phyloP scores from a whole-genome alignment of 2,888 invertebrate species.

The Abrostola tripartita region DNA sequence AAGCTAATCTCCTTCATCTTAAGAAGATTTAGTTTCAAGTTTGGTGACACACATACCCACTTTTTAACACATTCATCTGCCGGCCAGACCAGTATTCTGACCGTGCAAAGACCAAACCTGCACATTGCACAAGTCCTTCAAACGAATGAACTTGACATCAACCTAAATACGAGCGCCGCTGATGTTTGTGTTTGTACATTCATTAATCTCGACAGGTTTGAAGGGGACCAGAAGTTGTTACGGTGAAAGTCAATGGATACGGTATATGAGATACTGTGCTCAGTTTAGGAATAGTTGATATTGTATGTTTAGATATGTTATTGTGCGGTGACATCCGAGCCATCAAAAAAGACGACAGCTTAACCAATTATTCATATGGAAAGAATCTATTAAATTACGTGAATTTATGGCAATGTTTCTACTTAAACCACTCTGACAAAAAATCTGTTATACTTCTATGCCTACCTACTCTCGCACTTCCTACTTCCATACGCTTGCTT shows the following conservation, averaged over 20 bases:
- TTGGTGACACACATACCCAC: not conserved
- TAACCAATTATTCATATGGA: no score
- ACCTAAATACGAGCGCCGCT: conserved; percentile 68
- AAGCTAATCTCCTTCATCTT: no score
- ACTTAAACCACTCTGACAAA: no score
- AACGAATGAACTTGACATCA: conserved; percentile 82
- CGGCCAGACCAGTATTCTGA: conserved; percentile 1
- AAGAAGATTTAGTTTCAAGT: not conserved
- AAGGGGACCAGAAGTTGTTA: conserved; percentile 43
- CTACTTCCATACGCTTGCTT: no score
- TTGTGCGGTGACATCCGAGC: no score
- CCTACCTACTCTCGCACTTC: no score
- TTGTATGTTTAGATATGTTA: not conserved
- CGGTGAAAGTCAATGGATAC: conserved; percentile 69
- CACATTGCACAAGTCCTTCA: conserved; percentile 51
- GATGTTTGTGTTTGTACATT: conserved; percentile 66
- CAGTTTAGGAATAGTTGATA: not conserved
- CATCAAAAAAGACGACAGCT: no score
- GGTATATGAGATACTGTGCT: conserved; percentile 48
- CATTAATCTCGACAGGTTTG: conserved; percentile 65
- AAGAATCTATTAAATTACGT: no score
- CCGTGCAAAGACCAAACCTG: conserved; percentile 14
- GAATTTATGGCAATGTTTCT: no score
- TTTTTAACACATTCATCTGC: not conserved
- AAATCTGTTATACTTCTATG: no score